These are phyloP conservation scores for Reticulitermes lucifugus DNA, from an alignment of 2,888 invertebrate genomes.

Conservation along the genomic window DNA sequence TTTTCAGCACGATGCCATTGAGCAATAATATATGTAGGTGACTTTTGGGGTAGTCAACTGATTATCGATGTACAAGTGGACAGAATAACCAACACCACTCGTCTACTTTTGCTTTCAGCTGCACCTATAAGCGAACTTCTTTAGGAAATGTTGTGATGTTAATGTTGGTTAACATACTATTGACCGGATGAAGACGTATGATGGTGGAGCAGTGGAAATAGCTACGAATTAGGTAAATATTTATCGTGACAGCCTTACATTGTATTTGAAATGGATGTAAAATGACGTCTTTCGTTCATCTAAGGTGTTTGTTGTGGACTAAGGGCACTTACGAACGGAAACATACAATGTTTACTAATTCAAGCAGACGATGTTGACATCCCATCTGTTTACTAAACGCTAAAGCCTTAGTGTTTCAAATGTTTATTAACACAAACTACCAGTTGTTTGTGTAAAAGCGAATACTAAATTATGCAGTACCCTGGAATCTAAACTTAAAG, in stretches of 20 bases:
- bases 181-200: conserved; percentile 23
- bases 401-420: too few species aligned
- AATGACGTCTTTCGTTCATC: not conserved
- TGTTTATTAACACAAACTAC: too few species aligned
- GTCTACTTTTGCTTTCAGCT: too few species aligned
- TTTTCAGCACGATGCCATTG: not conserved
- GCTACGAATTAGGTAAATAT: not conserved
- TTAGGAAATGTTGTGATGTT: not conserved
- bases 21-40: not conserved
- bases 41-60: not conserved
- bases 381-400: not conserved
- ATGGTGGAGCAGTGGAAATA: conserved; percentile 8
- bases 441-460: too few species aligned
- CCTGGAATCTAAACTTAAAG: too few species aligned
- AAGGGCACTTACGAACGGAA: not conserved
- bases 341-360: not conserved
- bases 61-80: not conserved
- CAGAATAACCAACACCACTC: not conserved
- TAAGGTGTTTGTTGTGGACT: not conserved
- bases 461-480: too few species aligned
- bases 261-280: not conserved
- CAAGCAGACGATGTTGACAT: not conserved
- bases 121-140: too few species aligned
- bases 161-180: not conserved
- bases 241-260: not conserved